Evolutionary conservation across 2,888 invertebrate species (phyloP).

Genomic region (Calameuta pallipes): DNA sequence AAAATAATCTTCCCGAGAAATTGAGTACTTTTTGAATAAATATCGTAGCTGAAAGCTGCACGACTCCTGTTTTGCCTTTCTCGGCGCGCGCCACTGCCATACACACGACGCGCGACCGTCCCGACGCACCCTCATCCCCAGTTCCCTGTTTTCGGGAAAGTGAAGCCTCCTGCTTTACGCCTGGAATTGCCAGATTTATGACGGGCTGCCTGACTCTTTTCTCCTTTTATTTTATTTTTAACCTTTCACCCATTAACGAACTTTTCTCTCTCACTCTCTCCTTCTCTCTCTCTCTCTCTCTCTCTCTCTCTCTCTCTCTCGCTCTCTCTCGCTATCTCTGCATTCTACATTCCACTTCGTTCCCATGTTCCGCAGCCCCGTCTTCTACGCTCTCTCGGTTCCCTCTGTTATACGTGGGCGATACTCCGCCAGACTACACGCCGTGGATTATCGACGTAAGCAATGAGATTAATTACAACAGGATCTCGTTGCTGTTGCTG

Average conservation of each 20-base stretch:
- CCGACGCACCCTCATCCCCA: slow-evolving; percentile 24
- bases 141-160: slow-evolving; percentile 38
- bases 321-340: not conserved
- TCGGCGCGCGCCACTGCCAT: slow-evolving; percentile 15
- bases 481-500: not conserved
- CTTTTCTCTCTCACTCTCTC: slow-evolving; percentile 17
- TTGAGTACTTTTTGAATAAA: slow-evolving; percentile 38
- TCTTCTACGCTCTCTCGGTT: not conserved
- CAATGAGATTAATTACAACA: slow-evolving; percentile 43
- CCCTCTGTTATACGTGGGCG: not conserved
- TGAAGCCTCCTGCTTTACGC: slow-evolving; percentile 43
- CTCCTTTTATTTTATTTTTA: slow-evolving; percentile 53
- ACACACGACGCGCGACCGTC: slow-evolving; percentile 12
- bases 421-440: not conserved
- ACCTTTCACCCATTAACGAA: slow-evolving; percentile 65
- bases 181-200: slow-evolving; percentile 62
- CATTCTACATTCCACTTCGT: not conserved
- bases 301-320: not conserved
- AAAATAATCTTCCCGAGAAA: slow-evolving; percentile 38
- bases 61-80: slow-evolving; percentile 16
- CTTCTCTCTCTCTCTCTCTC: not conserved
- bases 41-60: slow-evolving; percentile 25
- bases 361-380: not conserved
- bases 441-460: slow-evolving; percentile 44
- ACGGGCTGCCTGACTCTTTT: slow-evolving; percentile 49